Evolutionary conservation across 64 coral and sea anemone genomes (phyloP).

Genomic region (Stichodactyla helianthus): DNA sequence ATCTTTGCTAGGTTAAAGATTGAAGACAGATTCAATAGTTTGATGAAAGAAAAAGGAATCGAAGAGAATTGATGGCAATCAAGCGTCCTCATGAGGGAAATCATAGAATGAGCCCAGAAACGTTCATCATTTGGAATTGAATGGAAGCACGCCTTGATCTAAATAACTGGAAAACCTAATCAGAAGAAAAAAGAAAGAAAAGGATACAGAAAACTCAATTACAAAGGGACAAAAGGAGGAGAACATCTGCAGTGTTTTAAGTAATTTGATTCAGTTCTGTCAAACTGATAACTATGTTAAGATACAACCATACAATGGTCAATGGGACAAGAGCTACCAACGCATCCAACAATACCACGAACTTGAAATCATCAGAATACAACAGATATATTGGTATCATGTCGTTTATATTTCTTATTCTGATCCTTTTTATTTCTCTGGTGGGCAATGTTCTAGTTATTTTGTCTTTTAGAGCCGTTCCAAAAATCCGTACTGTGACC

Average conservation of each 20-base stretch:
- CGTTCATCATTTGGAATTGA: no score
- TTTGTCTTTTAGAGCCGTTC: constrained; percentile 40
- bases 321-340: background rate
- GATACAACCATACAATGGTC: background rate
- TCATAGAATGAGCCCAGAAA: no score
- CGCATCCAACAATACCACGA: background rate
- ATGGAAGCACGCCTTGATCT: no score
- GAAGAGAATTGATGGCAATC: no score
- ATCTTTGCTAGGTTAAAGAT: no score
- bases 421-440: constrained; percentile 49
- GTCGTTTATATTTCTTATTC: constrained; percentile 43
- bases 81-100: no score
- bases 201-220: background rate
- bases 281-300: background rate
- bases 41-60: no score
- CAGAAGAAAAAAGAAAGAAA: background rate
- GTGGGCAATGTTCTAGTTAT: constrained; percentile 53
- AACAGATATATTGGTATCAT: constrained; percentile 12
- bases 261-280: background rate
- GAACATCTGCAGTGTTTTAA: no score
- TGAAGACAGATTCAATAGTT: no score
- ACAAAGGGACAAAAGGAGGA: no score
- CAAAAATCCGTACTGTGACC: constrained; percentile 46
- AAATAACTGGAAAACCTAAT: no score
- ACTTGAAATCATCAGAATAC: background rate